phyloP scores from a whole-genome alignment of 2,113 vertebrate species.

The Paradisaea rubra region DNA sequence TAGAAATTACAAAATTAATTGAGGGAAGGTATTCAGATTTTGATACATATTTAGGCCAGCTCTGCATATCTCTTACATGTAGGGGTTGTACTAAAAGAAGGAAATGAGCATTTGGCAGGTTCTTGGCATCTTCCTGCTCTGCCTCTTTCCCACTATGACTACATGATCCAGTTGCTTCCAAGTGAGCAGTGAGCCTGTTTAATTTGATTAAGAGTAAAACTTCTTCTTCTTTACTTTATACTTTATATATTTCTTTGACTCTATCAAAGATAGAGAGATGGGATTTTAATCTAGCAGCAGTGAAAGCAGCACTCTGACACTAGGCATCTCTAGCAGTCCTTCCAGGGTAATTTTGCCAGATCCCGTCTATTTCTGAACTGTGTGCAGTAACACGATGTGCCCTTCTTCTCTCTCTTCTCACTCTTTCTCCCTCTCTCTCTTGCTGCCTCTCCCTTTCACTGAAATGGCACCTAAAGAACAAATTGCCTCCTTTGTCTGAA shows the following conservation, averaged over 20 bases:
- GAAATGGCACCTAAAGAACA: slow-evolving; percentile 64
- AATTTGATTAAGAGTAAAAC: background rate
- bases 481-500: slow-evolving; percentile 72
- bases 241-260: background rate
- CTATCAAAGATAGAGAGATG: background rate
- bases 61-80: background rate
- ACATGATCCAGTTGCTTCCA: background rate
- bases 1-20: background rate
- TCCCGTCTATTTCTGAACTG: slow-evolving; percentile 9
- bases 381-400: background rate
- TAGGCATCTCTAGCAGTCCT: background rate
- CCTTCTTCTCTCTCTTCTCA: background rate
- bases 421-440: background rate
- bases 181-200: background rate
- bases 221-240: background rate
- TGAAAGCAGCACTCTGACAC: background rate
- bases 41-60: background rate
- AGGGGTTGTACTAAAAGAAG: background rate
- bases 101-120: background rate
- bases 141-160: background rate
- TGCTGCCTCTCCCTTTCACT: background rate
- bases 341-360: background rate
- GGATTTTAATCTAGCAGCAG: background rate
- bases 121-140: background rate
- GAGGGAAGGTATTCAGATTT: background rate